phyloP scores from a whole-genome alignment of 2,797 vertebrate species.

The Esox masquinongy region DNA sequence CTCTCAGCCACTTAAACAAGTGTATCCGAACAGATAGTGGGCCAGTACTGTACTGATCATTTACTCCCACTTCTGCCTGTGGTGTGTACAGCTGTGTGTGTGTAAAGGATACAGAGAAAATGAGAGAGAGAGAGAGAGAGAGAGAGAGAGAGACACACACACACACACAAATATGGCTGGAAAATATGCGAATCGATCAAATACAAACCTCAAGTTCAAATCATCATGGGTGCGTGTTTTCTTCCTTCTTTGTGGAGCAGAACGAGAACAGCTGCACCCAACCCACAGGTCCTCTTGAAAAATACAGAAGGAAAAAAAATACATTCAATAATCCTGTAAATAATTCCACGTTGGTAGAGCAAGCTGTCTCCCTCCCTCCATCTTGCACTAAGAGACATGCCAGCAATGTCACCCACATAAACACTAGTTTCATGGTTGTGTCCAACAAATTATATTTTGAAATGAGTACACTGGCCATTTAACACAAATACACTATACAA shows the following conservation, averaged over 20 bases:
- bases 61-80: background rate
- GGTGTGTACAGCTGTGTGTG: background rate
- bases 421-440: background rate
- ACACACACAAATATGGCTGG: background rate
- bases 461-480: slow-evolving; percentile 34
- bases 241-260: slow-evolving; percentile 42
- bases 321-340: slow-evolving; percentile 54
- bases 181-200: background rate
- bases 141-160: background rate
- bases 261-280: slow-evolving; percentile 46
- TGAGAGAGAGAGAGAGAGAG: slow-evolving; percentile 5
- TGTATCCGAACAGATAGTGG: slow-evolving; percentile 51
- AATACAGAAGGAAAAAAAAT: slow-evolving; percentile 25
- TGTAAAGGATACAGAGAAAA: slow-evolving; percentile 12
- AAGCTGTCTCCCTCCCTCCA: slow-evolving; percentile 13
- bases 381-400: background rate
- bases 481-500: slow-evolving; percentile 39
- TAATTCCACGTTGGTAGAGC: slow-evolving; percentile 38
- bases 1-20: slow-evolving; percentile 61
- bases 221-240: slow-evolving; percentile 20
- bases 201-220: slow-evolving; percentile 56
- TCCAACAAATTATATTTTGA: slow-evolving; percentile 4
- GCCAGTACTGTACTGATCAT: background rate
- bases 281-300: slow-evolving; percentile 28
- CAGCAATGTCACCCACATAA: background rate